phyloP scores from a whole-genome alignment of 2,113 vertebrate species.

The Athene cunicularia region DNA sequence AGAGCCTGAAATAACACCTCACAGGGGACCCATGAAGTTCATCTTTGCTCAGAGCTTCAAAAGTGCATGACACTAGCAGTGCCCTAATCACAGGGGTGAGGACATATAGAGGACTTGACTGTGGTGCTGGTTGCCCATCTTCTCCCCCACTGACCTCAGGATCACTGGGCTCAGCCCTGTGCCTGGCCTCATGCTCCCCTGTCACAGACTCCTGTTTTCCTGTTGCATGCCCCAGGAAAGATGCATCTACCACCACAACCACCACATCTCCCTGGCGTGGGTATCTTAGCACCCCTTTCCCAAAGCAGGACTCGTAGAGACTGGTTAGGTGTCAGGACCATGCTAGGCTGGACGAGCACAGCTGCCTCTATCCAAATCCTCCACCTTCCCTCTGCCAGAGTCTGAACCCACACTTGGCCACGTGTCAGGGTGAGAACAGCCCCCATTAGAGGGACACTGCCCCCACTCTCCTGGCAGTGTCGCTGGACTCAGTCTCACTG shows the following conservation, averaged over 20 bases:
- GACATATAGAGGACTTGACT: neutral
- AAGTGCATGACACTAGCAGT: neutral
- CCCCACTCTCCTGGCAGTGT: neutral
- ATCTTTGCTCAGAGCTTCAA: conserved; percentile 30
- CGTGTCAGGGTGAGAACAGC: neutral
- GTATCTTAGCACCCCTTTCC: neutral
- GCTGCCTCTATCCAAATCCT: neutral
- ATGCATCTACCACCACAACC: neutral
- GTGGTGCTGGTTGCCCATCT: neutral
- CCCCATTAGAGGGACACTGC: neutral
- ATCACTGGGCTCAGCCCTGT: neutral
- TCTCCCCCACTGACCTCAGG: neutral
- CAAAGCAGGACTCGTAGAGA: neutral
- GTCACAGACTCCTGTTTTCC: neutral
- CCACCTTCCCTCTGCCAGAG: neutral
- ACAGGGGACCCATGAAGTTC: conserved; percentile 9
- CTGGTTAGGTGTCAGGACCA: neutral
- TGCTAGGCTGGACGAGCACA: neutral
- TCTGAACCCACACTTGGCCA: neutral
- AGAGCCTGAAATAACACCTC: conserved; percentile 62
- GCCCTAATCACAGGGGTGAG: neutral
- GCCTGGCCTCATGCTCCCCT: neutral
- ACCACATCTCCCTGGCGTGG: fast-evolving
- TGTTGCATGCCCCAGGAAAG: neutral
- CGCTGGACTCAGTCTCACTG: neutral